Conservation (phyloP, 2,113 vertebrate species). For the Pteropus alecto region DNA sequence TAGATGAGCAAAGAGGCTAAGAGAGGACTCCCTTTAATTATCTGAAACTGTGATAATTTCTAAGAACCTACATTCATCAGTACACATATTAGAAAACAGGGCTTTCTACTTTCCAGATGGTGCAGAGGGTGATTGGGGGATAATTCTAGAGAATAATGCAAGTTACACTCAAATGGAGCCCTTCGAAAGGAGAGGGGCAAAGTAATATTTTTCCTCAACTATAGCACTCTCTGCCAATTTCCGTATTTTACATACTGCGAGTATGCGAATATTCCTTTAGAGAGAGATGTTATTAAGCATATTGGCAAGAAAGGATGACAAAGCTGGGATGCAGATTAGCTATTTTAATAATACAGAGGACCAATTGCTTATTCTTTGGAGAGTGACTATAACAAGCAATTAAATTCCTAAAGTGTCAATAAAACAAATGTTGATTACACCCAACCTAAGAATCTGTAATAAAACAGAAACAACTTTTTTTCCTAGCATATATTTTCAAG, state of each 20-base stretch:
- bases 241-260: conserved; percentile 33
- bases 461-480: conserved; percentile 45
- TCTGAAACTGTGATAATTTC: conserved; percentile 6
- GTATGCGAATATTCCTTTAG: conserved; percentile 59
- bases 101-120: conserved; percentile 68
- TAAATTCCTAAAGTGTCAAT: conserved; percentile 60
- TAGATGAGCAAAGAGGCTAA: neutral
- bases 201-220: conserved; percentile 68
- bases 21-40: conserved; percentile 20
- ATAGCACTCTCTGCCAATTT: conserved; percentile 43
- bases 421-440: conserved; percentile 65
- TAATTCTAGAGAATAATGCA: conserved; percentile 58
- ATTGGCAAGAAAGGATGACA: conserved; percentile 64
- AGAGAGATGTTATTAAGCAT: conserved; percentile 64
- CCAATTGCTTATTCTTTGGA: conserved; percentile 60
- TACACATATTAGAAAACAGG: neutral
- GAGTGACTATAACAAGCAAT: conserved; percentile 53
- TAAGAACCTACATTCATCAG: conserved; percentile 20
- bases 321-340: conserved; percentile 56
- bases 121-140: neutral
- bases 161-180: conserved; percentile 19
- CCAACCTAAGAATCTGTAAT: conserved; percentile 43
- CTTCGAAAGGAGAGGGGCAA: conserved; percentile 32
- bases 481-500: neutral
- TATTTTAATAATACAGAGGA: conserved; percentile 67